Base-by-base conservation (phyloP, 1,140 invertebrate genomes). In the Caenorhabditis remanei region DNA sequence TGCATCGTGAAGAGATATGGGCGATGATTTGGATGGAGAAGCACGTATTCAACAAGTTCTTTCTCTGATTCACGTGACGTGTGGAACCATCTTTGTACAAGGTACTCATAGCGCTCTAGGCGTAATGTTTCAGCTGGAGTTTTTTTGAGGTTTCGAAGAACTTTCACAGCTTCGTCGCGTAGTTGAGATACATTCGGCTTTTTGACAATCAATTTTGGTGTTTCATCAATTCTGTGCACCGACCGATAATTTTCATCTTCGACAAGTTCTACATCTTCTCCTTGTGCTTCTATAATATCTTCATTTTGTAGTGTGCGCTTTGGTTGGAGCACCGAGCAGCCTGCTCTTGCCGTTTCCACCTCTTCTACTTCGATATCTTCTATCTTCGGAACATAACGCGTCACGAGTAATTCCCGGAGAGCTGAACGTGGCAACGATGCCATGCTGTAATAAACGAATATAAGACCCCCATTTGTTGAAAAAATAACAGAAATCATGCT, bases 241-340 rank as follows among this genome's bases (percentile, higher is more conserved):
- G 71, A 46, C 5, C 46, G 46, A 24, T 79, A 79, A n/a, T 79
- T 79, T 8, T 79, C 71, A 24, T 79, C 71, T 79, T 79, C 71
- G 21, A 79, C 71, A 14, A 79, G 71, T n/a, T 79, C 71, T 9
- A 79, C 71, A 32, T 79, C 71, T 50, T 79, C 71, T 79, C 71
- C 71, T 11, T 79, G 19, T 9, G 14, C n/a, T 50, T 79, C 43
- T n/a, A 79, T 79, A 11, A 50, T 13, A 24, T 79, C 71, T 24
- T 79, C 46, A 53, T 79, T 79, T 13, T 48, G 41, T 4, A 50
- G 3, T 14, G 32, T 13, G 46, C n/a, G 43, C 24, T 50, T 13
- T 11, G 71, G 71, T 11, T 9, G 71, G 46, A 79, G n/a, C 6
- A 41, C 21, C 14, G 71, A 79, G 46, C 71, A 79, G 53, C 71